Conservation (phyloP, 2,797 vertebrate genomes). For the Gobio occitaniae region DNA sequence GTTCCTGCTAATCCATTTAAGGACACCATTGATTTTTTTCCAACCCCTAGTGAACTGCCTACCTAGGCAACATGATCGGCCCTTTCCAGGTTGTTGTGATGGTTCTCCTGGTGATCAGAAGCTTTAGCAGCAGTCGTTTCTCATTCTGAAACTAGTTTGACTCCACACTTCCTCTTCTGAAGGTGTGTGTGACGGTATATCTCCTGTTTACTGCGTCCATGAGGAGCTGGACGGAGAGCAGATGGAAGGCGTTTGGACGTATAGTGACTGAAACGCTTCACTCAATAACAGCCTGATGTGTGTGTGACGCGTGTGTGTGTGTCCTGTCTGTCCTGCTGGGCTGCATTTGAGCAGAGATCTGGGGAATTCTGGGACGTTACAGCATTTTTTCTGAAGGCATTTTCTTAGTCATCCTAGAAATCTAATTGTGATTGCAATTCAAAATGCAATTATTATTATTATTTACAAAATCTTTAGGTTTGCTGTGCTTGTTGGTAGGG, state of each 20-base stretch:
- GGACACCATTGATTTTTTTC: conserved; percentile 3
- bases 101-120: background rate
- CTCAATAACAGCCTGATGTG: background rate
- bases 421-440: background rate
- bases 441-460: background rate
- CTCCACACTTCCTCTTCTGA: conserved; percentile 62
- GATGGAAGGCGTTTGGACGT: background rate
- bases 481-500: too few species aligned
- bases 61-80: background rate
- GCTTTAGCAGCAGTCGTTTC: background rate
- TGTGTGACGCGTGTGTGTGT: conserved; percentile 1
- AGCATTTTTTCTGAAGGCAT: background rate
- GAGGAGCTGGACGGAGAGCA: conserved; percentile 46
- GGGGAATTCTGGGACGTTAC: background rate
- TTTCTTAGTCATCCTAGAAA: background rate
- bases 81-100: background rate
- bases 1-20: conserved; percentile 2
- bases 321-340: conserved; percentile 63
- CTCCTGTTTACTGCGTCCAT: conserved; percentile 55
- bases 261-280: background rate
- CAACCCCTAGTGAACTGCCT: background rate
- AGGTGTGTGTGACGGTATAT: conserved; percentile 39
- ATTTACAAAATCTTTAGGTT: background rate
- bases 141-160: conserved; percentile 29
- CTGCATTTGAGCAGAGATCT: conserved; percentile 47